These are phyloP conservation scores for Nebria salina DNA, from an alignment of 2,888 invertebrate species.

Conservation along the genomic window DNA sequence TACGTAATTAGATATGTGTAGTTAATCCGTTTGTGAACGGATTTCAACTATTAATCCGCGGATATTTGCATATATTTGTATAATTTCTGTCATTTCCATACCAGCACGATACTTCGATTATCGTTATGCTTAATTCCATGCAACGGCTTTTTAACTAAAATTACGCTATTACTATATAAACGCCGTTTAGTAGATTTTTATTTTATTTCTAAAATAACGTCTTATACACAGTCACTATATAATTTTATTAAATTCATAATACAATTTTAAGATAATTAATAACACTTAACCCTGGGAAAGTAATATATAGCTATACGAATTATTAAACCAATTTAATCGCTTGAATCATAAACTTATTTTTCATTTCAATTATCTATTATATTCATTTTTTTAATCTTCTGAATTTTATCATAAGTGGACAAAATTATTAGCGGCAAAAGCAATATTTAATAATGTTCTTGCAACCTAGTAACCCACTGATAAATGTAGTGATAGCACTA, in stretches of 20 bases:
- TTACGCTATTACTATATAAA: slow-evolving; percentile 38
- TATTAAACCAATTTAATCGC: background rate
- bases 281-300: slow-evolving; percentile 27
- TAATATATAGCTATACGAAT: background rate
- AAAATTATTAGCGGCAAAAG: too few species aligned
- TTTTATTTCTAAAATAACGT: slow-evolving; percentile 2
- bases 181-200: slow-evolving; percentile 32
- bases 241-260: slow-evolving; percentile 38
- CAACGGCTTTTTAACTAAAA: slow-evolving; percentile 33
- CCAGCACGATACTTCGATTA: slow-evolving; percentile 34
- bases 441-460: too few species aligned
- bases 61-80: slow-evolving; percentile 40
- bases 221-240: slow-evolving; percentile 19
- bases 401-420: too few species aligned
- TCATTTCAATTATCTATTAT: background rate
- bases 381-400: background rate
- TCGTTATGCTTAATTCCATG: slow-evolving; percentile 27
- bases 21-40: slow-evolving; percentile 33
- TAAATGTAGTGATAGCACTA: background rate
- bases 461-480: background rate
- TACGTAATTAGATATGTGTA: slow-evolving; percentile 30
- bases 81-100: slow-evolving; percentile 44
- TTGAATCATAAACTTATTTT: too few species aligned
- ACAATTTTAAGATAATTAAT: slow-evolving; percentile 22
- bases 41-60: slow-evolving; percentile 33